A percentile compares a stretch with the other conserved stretches of the same genome.
Evolutionary conservation across 2,888 invertebrate species (phyloP).

Genomic region (Mesoligia furuncula): DNA sequence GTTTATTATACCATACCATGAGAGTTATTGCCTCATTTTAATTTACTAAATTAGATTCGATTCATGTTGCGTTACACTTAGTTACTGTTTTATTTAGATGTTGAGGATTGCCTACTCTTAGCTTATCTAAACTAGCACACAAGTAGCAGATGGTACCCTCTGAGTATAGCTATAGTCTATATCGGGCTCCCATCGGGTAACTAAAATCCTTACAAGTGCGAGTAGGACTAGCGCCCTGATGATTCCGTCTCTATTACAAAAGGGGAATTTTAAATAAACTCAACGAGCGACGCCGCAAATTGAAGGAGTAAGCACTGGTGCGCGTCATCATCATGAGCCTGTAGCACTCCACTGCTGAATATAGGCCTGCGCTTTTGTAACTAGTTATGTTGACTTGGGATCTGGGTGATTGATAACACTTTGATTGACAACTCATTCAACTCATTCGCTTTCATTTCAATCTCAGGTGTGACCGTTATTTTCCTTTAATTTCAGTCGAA

Average conservation of each 20-base stretch:
- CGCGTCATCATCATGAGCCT: neutral
- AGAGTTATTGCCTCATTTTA: conserved; percentile 1
- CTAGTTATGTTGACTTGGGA: neutral
- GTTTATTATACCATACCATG: neutral
- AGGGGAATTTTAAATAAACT: neutral
- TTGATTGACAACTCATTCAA: neutral
- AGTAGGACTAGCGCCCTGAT: neutral
- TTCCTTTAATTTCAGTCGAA: neutral
- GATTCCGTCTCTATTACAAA: neutral
- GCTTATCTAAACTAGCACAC: neutral
- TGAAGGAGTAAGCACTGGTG: neutral
- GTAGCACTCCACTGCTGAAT: neutral
- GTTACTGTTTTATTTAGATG: neutral
- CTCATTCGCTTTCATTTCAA: neutral
- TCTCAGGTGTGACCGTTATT: neutral
- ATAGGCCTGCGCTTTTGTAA: neutral
- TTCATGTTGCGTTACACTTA: neutral
- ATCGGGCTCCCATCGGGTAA: neutral
- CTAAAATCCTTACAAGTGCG: neutral
- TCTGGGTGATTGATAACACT: neutral
- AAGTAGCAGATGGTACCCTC: neutral
- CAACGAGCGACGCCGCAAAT: neutral
- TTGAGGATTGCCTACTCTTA: neutral
- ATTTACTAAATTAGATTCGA: neutral
- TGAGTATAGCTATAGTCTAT: neutral